These are phyloP conservation scores for Sciaenops ocellatus DNA, from an alignment of 2,797 vertebrate genomes.

Conservation along the genomic window DNA sequence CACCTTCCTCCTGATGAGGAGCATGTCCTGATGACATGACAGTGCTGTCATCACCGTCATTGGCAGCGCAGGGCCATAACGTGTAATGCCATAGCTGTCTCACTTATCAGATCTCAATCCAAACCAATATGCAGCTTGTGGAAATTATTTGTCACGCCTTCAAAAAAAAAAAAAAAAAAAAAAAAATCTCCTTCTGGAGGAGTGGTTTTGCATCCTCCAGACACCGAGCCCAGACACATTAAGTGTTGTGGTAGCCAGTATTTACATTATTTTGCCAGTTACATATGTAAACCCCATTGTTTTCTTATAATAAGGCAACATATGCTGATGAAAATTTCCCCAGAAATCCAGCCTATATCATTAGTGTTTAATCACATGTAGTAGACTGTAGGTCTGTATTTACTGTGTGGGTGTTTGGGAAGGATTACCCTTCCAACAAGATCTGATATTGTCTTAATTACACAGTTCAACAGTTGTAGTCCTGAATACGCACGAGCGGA, in stretches of 20 bases:
- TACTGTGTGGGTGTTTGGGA: slow-evolving; percentile 64
- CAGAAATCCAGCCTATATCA: slow-evolving; percentile 2
- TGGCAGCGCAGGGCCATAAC: slow-evolving; percentile 45
- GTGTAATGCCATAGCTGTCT: slow-evolving; percentile 48
- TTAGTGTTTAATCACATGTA: slow-evolving; percentile 47
- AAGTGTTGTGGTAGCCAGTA: slow-evolving; percentile 12
- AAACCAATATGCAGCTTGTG: slow-evolving; percentile 56
- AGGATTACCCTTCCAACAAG: slow-evolving; percentile 65
- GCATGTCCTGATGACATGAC: slow-evolving; percentile 61
- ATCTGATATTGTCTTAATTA: slow-evolving; percentile 76
- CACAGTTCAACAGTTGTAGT: slow-evolving; percentile 73
- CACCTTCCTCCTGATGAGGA: slow-evolving; percentile 48
- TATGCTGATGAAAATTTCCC: slow-evolving; percentile 31
- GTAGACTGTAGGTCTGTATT: slow-evolving; percentile 45
- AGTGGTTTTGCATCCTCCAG: slow-evolving; percentile 46
- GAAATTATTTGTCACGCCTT: slow-evolving; percentile 56
- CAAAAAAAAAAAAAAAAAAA: slow-evolving; percentile 18
- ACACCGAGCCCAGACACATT: slow-evolving; percentile 43
- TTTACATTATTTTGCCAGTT: slow-evolving; percentile 15
- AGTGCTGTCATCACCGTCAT: slow-evolving; percentile 49
- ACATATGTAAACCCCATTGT: slow-evolving; percentile 6
- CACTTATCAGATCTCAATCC: slow-evolving; percentile 46
- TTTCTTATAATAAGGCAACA: slow-evolving; percentile 5
- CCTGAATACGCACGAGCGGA: slow-evolving; percentile 44
- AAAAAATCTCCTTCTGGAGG: slow-evolving; percentile 20